phyloP scores from a whole-genome alignment of 2,888 invertebrate genomes.

The Ceriagrion tenellum region DNA sequence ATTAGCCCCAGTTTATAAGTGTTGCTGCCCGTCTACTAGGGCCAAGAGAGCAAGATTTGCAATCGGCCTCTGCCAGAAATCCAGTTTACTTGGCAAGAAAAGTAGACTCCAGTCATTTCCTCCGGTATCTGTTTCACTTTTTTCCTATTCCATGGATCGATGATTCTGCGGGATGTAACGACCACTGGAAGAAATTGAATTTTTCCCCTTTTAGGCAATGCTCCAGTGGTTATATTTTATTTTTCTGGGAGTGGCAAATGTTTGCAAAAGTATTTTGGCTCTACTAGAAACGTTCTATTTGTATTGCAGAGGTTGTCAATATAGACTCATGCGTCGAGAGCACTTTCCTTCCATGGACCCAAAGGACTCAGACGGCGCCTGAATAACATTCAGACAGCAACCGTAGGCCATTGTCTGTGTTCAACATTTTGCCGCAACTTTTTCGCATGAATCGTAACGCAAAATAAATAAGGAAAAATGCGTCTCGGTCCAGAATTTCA shows the following conservation, averaged over 20 bases:
- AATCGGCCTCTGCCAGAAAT: too few relatives aligned
- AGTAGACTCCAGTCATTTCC: too few relatives aligned
- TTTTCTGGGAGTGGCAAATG: neutral
- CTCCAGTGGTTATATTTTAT: neutral
- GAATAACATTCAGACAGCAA: neutral
- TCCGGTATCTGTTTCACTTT: too few relatives aligned
- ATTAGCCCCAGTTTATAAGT: too few relatives aligned
- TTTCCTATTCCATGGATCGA: too few relatives aligned
- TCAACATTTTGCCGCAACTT: neutral
- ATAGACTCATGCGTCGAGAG: neutral
- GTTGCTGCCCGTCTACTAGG: too few relatives aligned
- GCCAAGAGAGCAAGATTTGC: too few relatives aligned
- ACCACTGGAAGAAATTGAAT: too few relatives aligned
- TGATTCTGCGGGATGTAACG: too few relatives aligned
- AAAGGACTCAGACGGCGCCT: neutral
- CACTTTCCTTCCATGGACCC: neutral
- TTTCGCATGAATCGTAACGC: neutral
- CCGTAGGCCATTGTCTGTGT: neutral
- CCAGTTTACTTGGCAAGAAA: too few relatives aligned
- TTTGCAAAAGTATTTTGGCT: neutral
- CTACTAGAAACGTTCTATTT: neutral
- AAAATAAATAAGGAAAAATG: too few relatives aligned
- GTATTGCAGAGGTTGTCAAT: neutral
- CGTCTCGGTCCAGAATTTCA: too few relatives aligned
- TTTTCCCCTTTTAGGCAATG: neutral